Evolutionary conservation across 2,888 invertebrate species (phyloP), one percentile per base, ranked within the genome.

Genomic region (Cephus runcator): DNA sequence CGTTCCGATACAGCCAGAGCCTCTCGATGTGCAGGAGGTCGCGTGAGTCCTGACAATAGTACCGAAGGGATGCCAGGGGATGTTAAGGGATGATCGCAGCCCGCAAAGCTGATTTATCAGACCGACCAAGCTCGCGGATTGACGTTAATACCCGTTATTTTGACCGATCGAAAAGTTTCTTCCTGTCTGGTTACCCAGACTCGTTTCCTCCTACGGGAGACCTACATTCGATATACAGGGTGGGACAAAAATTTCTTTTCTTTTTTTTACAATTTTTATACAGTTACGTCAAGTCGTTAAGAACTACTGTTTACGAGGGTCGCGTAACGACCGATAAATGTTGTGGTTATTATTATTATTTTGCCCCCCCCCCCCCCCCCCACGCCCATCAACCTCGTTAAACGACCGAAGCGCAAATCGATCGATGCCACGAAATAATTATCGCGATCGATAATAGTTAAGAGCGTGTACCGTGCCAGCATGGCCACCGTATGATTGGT

Each of bases 121-220:
- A 80, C 83, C 84, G 81, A 84, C 85, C 84, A 87, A 88, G 86
- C 87, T 86, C 84, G 85, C 85, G 86, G 87, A 89, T 88, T 87
- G 85, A 84, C 81, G 75, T 82, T 87, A 86, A 87, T 88, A 83
- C 87, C 84, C 84, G 84, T 86, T 85, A 88, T 88, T 87, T 84
- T 82, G 79, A 78, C 83, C 83, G 83, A 85, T 84, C 83, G 82
- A 79, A 80, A 83, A 85, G 81, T 81, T 85, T 80, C 79, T 83
- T 82, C 77, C 76, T 73, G 34, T 73, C 74, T 76, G 77, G 77
- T 78, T 79, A 77, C 40, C 35, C 69, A 77, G 33, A 11, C 34
- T 71, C 12, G 71, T 33, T 23, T n/a, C 15, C 31, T 71, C 3
- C 15, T 23, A 56, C 15, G 15, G 9, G 9, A 56, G 15, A 9